Evolutionary conservation across 2,113 vertebrate genomes (phyloP), one percentile per base, ranked within the genome.

Genomic region (Mastomys natalensis): DNA sequence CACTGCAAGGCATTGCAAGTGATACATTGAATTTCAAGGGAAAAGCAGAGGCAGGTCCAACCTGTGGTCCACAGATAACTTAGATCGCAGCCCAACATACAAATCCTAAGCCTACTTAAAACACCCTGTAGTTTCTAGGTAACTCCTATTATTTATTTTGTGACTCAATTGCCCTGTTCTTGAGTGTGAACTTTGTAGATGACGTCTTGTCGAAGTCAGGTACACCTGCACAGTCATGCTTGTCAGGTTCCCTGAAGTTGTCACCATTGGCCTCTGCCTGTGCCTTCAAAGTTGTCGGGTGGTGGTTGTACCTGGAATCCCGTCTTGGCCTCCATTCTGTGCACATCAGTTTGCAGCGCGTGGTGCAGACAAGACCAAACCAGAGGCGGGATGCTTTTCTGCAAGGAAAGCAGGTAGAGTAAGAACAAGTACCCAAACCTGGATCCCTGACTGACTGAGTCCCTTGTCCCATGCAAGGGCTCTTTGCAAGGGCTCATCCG

Each of bases 401-500:
- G 5, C n/a, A 7, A 43, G 24, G 29, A 81, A 53, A 88, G 58
- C 81, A 22, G 60, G 80, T 21, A 0, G 11, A 34, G 4, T 17
- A 9, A 80, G 0, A 0, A 80, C 55, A 62, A 90, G 80, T 9
- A 86, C 34, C 3, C n/a, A 94, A 87, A n/a, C 73, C 48, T 2
- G 3, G 40, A 66, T 43, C 17, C 84, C n/a, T n/a, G n/a, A n/a
- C 64, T 80, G 51, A 55, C 1, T 66, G 12, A 64, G 80, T 48
- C 31, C 40, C 37, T 31, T 58, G 45, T 48, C 55, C 55, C 40
- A 51, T 77, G 94, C 45, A 37, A 68, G 66, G 66, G 68, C 93
- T 96, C 90, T 97, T 91, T 97, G 89, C 73, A 96, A 87, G 72
- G 89, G 53, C 77, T 82, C 92, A 93, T 89, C 93, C 76, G 48